Percentiles rank a stretch among this genome's conserved stretches.
phyloP scores from a whole-genome alignment of 2,888 invertebrate species.

The Miltochrista miniata region DNA sequence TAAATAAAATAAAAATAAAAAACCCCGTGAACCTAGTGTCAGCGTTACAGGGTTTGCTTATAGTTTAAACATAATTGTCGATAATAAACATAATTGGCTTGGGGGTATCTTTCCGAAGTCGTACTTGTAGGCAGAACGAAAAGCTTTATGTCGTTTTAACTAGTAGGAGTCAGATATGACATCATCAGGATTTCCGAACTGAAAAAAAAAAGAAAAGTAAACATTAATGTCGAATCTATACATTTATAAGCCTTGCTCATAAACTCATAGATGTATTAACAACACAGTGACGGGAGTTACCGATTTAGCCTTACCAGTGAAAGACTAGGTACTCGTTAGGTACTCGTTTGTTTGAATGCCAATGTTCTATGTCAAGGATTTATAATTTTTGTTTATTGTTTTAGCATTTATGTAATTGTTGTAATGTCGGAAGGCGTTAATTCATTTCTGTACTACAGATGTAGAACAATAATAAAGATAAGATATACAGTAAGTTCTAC shows the following conservation, averaged over 20 bases:
- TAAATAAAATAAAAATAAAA: too few species aligned
- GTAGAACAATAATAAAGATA: background rate
- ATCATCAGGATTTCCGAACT: too few species aligned
- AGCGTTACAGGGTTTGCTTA: too few species aligned
- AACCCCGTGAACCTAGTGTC: too few species aligned
- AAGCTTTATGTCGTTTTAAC: too few species aligned
- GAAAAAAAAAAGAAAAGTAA: background rate
- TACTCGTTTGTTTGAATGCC: slow-evolving; percentile 33
- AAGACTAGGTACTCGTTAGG: slow-evolving; percentile 24
- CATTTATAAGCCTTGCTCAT: slow-evolving; percentile 4
- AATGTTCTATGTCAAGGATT: slow-evolving; percentile 39
- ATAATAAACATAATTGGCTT: too few species aligned
- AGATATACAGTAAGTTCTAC: too few species aligned
- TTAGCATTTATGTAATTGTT: background rate
- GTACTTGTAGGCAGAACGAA: too few species aligned
- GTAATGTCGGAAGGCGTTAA: background rate
- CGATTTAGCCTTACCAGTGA: slow-evolving; percentile 30
- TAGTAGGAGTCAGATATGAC: too few species aligned
- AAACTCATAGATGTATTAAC: slow-evolving; percentile 35
- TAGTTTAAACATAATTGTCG: too few species aligned
- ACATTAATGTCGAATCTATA: slow-evolving; percentile 19
- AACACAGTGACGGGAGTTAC: slow-evolving; percentile 31
- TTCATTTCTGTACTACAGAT: too few species aligned
- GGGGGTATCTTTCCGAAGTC: too few species aligned
- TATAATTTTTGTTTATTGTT: background rate